A percentile compares a stretch with the other conserved stretches of the same genome.
Conservation (phyloP, 1,140 invertebrate species). For the Adelges cooleyi region DNA sequence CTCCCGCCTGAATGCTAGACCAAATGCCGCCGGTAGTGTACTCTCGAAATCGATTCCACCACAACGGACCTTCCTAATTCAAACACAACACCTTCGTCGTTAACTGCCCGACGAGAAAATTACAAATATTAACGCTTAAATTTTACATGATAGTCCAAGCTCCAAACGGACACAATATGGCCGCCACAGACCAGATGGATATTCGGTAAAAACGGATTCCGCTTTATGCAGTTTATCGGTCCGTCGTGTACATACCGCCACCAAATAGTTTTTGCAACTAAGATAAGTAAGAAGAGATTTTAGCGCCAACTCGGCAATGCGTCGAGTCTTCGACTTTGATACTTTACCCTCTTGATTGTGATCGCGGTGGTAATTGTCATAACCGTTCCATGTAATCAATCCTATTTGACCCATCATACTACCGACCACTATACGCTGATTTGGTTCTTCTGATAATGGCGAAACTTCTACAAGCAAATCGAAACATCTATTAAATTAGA, state of each 20-base stretch:
- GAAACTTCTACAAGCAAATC: neutral
- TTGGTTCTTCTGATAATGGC: neutral
- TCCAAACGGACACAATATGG: slow-evolving; percentile 5
- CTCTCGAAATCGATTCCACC: slow-evolving; percentile 9
- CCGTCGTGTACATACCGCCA: slow-evolving; percentile 7
- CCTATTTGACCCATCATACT: slow-evolving; percentile 20
- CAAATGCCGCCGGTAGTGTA: neutral
- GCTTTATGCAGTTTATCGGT: slow-evolving; percentile 3
- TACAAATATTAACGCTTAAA: too few relatives aligned
- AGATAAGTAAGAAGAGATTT: too few relatives aligned
- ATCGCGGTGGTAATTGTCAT: neutral
- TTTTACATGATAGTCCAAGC: neutral
- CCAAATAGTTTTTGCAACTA: slow-evolving; percentile 1
- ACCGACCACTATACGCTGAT: neutral
- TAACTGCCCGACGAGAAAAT: too few relatives aligned
- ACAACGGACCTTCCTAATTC: neutral
- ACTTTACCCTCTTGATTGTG: slow-evolving; percentile 8
- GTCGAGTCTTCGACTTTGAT: too few relatives aligned
- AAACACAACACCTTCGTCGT: too few relatives aligned
- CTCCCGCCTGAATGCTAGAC: neutral
- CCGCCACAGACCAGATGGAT: slow-evolving; percentile 18
- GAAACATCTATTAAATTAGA: too few relatives aligned
- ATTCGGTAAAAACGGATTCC: slow-evolving; percentile 4
- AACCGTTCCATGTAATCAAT: slow-evolving; percentile 14
- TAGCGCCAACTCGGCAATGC: too few relatives aligned